A percentile compares a stretch with the other conserved stretches of the same genome.
phyloP scores from a whole-genome alignment of 2,113 vertebrate species.

The Tor tambroides region DNA sequence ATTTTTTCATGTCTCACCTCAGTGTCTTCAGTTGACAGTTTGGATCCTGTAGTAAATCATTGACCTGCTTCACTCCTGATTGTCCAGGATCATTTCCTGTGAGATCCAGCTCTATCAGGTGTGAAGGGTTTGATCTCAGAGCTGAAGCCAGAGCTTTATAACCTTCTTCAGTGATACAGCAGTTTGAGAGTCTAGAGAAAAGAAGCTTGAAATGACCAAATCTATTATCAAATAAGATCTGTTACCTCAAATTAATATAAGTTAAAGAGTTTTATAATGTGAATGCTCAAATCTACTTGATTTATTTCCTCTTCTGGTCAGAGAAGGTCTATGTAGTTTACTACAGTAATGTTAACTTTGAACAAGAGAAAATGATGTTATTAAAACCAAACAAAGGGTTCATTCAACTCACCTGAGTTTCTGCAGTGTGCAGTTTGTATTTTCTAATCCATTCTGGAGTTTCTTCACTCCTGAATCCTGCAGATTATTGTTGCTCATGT shows the following conservation, averaged over 20 bases:
- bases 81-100: no score
- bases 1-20: no score
- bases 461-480: neutral
- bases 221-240: neutral
- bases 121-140: no score
- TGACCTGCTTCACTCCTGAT: no score
- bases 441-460: neutral
- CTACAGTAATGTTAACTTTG: neutral
- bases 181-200: no score
- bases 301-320: neutral
- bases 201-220: no score
- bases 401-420: neutral
- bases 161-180: no score
- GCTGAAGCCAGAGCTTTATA: no score
- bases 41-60: no score
- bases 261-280: neutral
- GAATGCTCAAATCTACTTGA: neutral
- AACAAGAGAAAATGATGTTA: neutral
- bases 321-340: neutral
- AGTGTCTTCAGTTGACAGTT: no score
- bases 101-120: no score
- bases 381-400: neutral
- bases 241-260: neutral
- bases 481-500: neutral
- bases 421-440: neutral